Conservation (phyloP, 2,888 invertebrate species). For the Apamea sordens region DNA sequence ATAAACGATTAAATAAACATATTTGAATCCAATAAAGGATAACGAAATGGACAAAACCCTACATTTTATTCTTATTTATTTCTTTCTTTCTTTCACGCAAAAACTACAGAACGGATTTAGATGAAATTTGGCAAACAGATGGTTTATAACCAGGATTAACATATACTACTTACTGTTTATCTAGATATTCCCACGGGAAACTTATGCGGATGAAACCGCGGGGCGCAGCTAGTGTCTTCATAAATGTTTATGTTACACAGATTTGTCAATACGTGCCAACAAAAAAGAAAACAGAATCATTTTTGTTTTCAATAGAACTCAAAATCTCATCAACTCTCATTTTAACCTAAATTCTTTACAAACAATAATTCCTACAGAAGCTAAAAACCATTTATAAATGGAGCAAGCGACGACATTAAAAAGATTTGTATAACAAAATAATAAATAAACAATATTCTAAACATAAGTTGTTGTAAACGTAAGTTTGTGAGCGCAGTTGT, state of each 20-base stretch:
- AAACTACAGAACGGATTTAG: no score
- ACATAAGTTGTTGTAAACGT: slow-evolving; percentile 34
- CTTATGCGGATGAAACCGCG: no score
- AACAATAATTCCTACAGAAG: slow-evolving; percentile 9
- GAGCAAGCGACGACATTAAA: slow-evolving; percentile 61
- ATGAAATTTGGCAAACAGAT: no score
- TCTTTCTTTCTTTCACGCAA: no score
- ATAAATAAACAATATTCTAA: slow-evolving; percentile 73
- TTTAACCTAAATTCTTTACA: background rate
- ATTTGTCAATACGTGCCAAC: background rate
- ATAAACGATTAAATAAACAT: background rate
- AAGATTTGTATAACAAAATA: slow-evolving; percentile 64
- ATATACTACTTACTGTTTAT: no score
- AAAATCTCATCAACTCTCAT: no score
- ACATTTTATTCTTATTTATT: no score
- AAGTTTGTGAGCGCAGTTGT: slow-evolving; percentile 58
- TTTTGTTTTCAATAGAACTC: background rate
- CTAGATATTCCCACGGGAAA: no score
- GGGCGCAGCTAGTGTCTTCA: background rate
- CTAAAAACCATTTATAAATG: slow-evolving; percentile 13
- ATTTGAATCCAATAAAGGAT: background rate
- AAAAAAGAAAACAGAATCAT: background rate
- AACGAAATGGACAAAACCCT: no score
- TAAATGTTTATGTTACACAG: background rate
- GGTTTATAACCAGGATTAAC: no score